Conservation (phyloP, 1,140 invertebrate species). For the Mactra quadrangularis region DNA sequence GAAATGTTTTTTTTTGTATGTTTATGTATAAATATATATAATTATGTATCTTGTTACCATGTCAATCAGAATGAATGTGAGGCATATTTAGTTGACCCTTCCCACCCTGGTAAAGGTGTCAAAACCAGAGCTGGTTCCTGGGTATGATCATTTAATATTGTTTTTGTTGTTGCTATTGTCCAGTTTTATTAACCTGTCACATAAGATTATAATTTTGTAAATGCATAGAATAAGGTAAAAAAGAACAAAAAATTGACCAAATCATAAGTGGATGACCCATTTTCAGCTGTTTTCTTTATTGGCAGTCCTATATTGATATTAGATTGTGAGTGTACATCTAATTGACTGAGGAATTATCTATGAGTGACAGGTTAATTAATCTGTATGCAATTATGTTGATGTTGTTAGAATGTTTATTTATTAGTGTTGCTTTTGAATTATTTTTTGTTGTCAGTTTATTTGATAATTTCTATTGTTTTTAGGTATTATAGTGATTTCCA, state of each 20-base stretch:
- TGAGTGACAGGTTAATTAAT: too few relatives aligned
- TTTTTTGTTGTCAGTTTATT: too few relatives aligned
- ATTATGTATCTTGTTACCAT: not conserved
- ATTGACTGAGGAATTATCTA: too few relatives aligned
- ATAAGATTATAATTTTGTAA: not conserved
- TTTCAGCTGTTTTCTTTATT: too few relatives aligned
- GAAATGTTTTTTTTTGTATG: too few relatives aligned
- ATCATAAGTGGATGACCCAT: not conserved
- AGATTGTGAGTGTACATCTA: too few relatives aligned
- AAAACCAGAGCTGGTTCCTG: slow-evolving; percentile 29
- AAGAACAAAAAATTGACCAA: not conserved
- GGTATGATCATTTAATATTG: slow-evolving; percentile 24
- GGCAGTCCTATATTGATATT: too few relatives aligned
- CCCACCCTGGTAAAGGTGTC: slow-evolving; percentile 36
- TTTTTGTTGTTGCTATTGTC: not conserved
- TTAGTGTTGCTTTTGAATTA: too few relatives aligned
- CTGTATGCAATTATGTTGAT: too few relatives aligned
- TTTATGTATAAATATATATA: not conserved
- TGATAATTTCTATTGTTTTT: too few relatives aligned
- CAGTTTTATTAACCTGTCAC: not conserved
- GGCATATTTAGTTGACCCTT: slow-evolving; percentile 36
- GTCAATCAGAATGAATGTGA: slow-evolving; percentile 26
- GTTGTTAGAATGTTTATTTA: too few relatives aligned
- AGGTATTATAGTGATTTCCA: too few relatives aligned
- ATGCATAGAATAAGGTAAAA: not conserved